phyloP scores from a whole-genome alignment of 37 sponge, comb jelly and placozoan genomes.

The Halisarca cf. caerulea region DNA sequence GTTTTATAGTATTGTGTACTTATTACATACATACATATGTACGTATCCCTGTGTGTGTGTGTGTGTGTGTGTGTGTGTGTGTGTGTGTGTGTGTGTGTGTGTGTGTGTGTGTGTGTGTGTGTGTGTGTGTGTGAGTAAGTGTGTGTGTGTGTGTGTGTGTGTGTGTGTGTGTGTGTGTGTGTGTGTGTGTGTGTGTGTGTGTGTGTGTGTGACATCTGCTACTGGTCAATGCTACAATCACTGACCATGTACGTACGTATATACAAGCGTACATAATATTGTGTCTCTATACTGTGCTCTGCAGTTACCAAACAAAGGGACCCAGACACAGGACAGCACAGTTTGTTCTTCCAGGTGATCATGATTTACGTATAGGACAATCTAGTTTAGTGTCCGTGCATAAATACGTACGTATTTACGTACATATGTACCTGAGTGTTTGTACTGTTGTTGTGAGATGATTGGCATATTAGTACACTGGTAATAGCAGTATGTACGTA shows the following conservation, averaged over 20 bases:
- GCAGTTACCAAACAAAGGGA: slow-evolving; percentile 89
- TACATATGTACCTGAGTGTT: no score
- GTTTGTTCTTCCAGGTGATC: slow-evolving; percentile 85
- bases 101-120: slow-evolving; percentile 3
- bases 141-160: slow-evolving; percentile 46
- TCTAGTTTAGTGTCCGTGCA: no score
- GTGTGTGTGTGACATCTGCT: background rate
- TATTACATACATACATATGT: slow-evolving; percentile 17
- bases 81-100: slow-evolving; percentile 24
- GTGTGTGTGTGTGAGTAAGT: slow-evolving; percentile 10
- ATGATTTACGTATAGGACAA: no score
- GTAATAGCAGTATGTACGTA: no score
- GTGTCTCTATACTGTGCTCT: no score
- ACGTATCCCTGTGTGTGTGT: slow-evolving; percentile 39
- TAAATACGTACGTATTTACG: no score
- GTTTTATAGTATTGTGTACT: background rate
- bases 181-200: background rate
- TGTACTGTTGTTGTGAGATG: no score
- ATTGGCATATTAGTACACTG: no score
- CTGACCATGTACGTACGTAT: background rate
- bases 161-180: slow-evolving; percentile 33
- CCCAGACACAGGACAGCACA: slow-evolving; percentile 90
- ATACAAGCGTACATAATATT: background rate
- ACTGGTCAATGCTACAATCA: background rate
- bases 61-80: slow-evolving; percentile 28